Conservation (phyloP, 2,888 invertebrate genomes). For the Hipparchia semele region DNA sequence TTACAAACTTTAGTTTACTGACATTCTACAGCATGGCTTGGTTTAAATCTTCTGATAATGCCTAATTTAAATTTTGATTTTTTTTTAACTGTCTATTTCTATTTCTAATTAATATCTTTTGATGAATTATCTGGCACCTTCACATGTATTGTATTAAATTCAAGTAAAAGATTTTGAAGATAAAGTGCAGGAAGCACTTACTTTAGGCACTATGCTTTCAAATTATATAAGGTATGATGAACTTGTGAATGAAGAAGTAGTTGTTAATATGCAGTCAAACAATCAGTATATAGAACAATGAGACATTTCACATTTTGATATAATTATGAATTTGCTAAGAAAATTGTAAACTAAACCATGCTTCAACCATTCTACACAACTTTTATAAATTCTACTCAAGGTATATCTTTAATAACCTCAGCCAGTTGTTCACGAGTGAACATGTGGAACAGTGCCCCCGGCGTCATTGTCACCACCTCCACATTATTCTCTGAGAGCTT, state of each 20-base stretch:
- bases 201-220: too few relatives aligned
- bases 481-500: constrained; percentile 98
- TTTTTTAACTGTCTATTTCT: too few relatives aligned
- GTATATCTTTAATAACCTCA: constrained; percentile 91
- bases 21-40: constrained; percentile 19
- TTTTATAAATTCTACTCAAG: constrained; percentile 64
- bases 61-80: background rate
- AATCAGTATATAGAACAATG: too few relatives aligned
- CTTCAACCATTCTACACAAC: constrained; percentile 34
- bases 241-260: too few relatives aligned
- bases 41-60: constrained; percentile 12
- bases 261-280: too few relatives aligned
- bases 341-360: constrained; percentile 35
- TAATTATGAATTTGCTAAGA: background rate
- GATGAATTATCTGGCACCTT: too few relatives aligned
- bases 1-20: constrained; percentile 25
- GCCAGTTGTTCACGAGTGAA: constrained; percentile 95
- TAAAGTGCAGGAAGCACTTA: too few relatives aligned
- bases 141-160: too few relatives aligned
- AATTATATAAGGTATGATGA: too few relatives aligned
- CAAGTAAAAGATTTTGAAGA: too few relatives aligned
- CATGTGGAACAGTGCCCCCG: constrained; percentile 93
- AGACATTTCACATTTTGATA: background rate
- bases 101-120: too few relatives aligned
- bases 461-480: constrained; percentile 97